Evolutionary conservation across 2,888 invertebrate species (phyloP), one percentile per base, ranked within the genome.

Genomic region (Zygogramma bicolorata): DNA sequence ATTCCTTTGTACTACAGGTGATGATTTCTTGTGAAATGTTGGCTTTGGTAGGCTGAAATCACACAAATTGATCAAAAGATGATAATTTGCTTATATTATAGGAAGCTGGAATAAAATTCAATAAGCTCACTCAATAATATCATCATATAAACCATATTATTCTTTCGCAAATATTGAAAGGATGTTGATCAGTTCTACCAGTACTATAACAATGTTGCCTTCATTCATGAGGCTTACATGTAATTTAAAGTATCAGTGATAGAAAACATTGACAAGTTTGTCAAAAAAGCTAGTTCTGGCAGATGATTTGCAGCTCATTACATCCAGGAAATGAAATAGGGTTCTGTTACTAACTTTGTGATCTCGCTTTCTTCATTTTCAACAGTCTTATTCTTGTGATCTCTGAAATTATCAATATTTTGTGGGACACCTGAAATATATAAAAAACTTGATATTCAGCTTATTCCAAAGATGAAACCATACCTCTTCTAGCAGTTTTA

Each of bases 321-420:
- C 5, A 13, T 1, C n/a, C n/a, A 38, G 38, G n/a, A 38, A 38
- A 38, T 13, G 10, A 38, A 3, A 3, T 10, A 38, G n/a, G n/a
- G 10, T 57, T 7, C 22, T 60, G 62, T 40, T 57, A 82, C 85
- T 89, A 89, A 93, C 93, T 90, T 91, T 84, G 89, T 88, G 82
- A 91, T 88, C 87, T 93, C 92, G 80, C 91, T 91, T 88, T 91
- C 91, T 80, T 92, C 92, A 66, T 90, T 89, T 81, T 93, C 92
- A 80, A 91, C 89, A 66, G 90, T 89, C 86, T 92, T 93, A 81
- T 91, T 90, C 78, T 91, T 89, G 83, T 93, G 92, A 84, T 93
- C 92, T 71, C 93, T 90, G 84, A 94, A 89, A 85, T 93, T 91
- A 87, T 95, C 95, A 85, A 94, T 91, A 87, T 94, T 95, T 88